Evolutionary conservation across 2,888 invertebrate species (phyloP), one percentile per base, ranked within the genome.

Genomic region (Cryptus viduatorius): DNA sequence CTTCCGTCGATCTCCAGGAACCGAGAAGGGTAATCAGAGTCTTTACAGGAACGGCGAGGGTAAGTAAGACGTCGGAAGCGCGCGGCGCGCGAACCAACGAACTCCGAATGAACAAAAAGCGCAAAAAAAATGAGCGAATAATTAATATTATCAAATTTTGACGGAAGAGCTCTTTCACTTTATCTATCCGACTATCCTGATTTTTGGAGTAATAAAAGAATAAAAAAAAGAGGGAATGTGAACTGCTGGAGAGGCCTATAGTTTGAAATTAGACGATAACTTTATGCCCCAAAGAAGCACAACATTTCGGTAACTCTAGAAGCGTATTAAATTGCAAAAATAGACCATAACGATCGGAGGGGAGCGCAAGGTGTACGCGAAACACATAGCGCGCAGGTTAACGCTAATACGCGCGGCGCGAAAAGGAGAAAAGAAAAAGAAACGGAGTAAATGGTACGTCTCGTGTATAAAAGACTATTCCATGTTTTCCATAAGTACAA

Each of bases 281-380:
- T 90, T 86, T 87, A 88, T 89, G 82, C 89, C 89, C 89, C 88
- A 89, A 91, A 89, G 89, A 86, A 83, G 86, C 68, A 42, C 73
- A 69, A 42, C 46, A 75, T 81, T 65, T 67, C 31, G 75, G 92
- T 90, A 92, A 92, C 85, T 88, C 89, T 90, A 92, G 92, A 89
- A 89, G 92, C 90, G 91, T 93, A 91, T 93, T 90, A 81, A 86
- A 86, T 93, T 93, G 90, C 92, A 86, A 90, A 92, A 92, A 92
- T 91, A 92, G 82, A 87, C 83, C 85, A 86, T 73, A 79, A 82
- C 82, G 84, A 72, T 31, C 79, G 48, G 69, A 82, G 84, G 79
- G 78, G 1, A 71, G 19, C 16, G 56, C n/a, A 42, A 64, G 81
- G 72, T 80, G 69, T 56, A 46, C 71, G 69, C 59, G 65, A 65